A percentile compares a stretch with the other conserved stretches of the same genome.
These are phyloP conservation scores for Uromys caudimaculatus DNA, from an alignment of 2,797 vertebrate genomes.

Conservation along the genomic window DNA sequence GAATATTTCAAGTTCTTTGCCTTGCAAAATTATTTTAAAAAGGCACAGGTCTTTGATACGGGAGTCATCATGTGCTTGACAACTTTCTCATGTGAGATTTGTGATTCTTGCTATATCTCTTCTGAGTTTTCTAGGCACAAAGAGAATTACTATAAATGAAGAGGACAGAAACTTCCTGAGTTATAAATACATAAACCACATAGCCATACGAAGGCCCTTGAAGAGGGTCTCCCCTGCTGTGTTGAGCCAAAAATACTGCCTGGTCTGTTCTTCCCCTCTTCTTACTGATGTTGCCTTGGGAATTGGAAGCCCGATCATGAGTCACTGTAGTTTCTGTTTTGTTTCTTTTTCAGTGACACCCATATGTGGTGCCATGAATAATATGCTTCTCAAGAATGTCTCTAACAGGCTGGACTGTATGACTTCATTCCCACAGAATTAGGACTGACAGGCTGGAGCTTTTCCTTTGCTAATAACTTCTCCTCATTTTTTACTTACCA, in stretches of 20 bases:
- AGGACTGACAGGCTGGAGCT: constrained; percentile 2
- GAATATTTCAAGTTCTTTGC: constrained; percentile 49
- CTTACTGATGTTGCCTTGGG: constrained; percentile 33
- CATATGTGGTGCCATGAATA: constrained; percentile 18
- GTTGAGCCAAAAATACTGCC: constrained; percentile 59
- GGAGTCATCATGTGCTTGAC: constrained; percentile 67
- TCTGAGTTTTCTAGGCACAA: constrained; percentile 38
- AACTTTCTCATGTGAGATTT: constrained; percentile 67
- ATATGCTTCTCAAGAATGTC: constrained; percentile 22
- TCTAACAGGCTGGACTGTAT: not conserved
- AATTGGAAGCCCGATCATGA: not conserved
- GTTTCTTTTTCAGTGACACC: constrained; percentile 60
- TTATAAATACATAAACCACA: constrained; percentile 55
- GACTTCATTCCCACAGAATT: constrained; percentile 41
- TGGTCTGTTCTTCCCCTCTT: constrained; percentile 48
- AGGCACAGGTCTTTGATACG: constrained; percentile 47
- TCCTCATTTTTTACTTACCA: not conserved
- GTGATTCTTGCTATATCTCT: constrained; percentile 58
- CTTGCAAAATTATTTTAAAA: constrained; percentile 62
- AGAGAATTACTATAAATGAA: constrained; percentile 29
- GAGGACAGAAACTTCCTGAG: constrained; percentile 55
- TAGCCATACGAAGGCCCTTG: not conserved
- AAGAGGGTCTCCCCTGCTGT: constrained; percentile 12
- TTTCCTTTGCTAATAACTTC: not conserved
- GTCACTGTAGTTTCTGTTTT: constrained; percentile 37